A percentile compares a stretch with the other conserved stretches of the same genome.
Evolutionary conservation across 2,113 vertebrate species (phyloP).

Genomic region (Nymphicus hollandicus): DNA sequence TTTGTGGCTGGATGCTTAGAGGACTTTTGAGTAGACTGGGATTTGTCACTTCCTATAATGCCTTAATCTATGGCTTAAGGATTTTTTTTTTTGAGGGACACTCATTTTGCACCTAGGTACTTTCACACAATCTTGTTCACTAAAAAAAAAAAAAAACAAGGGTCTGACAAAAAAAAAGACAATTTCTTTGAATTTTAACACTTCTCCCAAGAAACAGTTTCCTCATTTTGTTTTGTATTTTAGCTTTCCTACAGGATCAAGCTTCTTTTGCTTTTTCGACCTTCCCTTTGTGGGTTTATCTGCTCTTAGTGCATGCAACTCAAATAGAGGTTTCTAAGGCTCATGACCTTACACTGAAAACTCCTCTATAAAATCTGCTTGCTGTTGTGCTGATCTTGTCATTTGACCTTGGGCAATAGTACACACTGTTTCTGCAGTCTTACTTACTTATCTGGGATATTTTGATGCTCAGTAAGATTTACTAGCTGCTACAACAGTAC

Average conservation of each 20-base stretch:
- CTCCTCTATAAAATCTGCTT: neutral
- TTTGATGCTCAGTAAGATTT: neutral
- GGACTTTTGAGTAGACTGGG: neutral
- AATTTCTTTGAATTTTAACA: neutral
- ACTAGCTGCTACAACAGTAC: neutral
- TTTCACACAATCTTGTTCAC: neutral
- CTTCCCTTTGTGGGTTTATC: neutral
- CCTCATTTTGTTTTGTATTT: neutral
- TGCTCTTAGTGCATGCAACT: neutral
- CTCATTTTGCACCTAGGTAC: neutral
- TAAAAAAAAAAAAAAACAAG: neutral
- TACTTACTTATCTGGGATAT: neutral
- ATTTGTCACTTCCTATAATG: neutral
- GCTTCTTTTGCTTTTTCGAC: neutral
- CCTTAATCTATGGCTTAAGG: neutral
- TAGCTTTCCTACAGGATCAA: neutral
- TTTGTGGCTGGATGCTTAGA: neutral
- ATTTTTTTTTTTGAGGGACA: neutral
- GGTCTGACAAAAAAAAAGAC: neutral
- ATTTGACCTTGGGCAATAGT: neutral
- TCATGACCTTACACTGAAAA: neutral
- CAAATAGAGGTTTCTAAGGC: neutral
- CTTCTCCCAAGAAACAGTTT: neutral
- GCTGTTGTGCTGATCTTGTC: neutral
- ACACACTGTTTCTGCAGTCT: neutral